Evolutionary conservation across 2,797 vertebrate genomes (phyloP).

Genomic region (Gallirallus australis): DNA sequence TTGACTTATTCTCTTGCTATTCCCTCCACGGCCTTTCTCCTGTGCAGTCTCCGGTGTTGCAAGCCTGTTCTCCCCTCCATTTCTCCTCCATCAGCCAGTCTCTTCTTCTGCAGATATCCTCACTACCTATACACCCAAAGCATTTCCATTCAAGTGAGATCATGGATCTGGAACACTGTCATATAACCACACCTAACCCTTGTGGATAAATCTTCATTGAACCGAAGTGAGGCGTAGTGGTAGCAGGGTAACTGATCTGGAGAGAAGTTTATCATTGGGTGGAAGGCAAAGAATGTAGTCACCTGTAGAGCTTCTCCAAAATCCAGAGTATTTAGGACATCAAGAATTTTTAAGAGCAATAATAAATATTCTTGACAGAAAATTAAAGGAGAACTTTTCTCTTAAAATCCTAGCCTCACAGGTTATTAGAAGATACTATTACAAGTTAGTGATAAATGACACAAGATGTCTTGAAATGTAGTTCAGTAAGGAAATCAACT

Average conservation of each 20-base stretch:
- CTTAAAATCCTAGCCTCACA: background rate
- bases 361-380: conserved; percentile 56
- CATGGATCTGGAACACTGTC: background rate
- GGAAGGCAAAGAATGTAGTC: background rate
- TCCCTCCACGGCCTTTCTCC: background rate
- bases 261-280: background rate
- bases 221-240: background rate
- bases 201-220: background rate
- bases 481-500: background rate
- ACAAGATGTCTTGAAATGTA: conserved; percentile 4
- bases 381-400: conserved; percentile 47
- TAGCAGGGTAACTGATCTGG: background rate
- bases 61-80: background rate
- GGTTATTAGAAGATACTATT: conserved; percentile 54
- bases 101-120: background rate
- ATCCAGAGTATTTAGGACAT: conserved; percentile 32
- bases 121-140: background rate
- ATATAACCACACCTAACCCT: background rate
- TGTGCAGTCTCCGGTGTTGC: background rate
- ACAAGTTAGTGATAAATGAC: background rate
- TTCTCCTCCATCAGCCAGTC: background rate
- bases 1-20: background rate
- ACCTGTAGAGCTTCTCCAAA: conserved; percentile 25
- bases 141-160: background rate
- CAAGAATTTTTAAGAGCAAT: conserved; percentile 35